Percentiles rank a stretch among this genome's conserved stretches.
Evolutionary conservation across 2,797 vertebrate genomes (phyloP).

Genomic region (Spinibarbus caldwelli): DNA sequence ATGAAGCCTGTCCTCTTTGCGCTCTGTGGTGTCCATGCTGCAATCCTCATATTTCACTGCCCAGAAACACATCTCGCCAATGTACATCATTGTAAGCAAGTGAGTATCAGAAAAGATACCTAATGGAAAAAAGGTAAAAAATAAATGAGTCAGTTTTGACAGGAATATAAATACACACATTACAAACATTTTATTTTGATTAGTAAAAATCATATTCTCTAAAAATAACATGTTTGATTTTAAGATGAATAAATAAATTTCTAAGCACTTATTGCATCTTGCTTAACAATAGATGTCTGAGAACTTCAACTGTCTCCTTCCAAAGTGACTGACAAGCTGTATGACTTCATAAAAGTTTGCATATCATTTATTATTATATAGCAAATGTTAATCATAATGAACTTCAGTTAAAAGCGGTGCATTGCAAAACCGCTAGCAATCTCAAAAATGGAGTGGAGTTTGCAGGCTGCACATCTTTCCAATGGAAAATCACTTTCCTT

Average conservation of each 20-base stretch:
- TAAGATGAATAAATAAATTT: neutral
- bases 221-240: neutral
- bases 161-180: neutral
- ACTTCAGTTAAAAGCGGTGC: neutral
- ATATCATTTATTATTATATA: neutral
- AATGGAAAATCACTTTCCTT: neutral
- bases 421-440: neutral
- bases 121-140: conserved; percentile 61
- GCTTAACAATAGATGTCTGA: too few species aligned
- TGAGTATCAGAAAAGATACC: conserved; percentile 95
- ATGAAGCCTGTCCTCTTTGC: conserved; percentile 78
- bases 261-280: too few species aligned
- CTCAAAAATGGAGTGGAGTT: neutral
- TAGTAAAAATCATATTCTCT: neutral
- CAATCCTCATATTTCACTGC: conserved; percentile 88
- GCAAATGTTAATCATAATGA: neutral
- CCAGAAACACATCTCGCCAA: conserved; percentile 99
- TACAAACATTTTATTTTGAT: neutral
- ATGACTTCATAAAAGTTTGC: neutral
- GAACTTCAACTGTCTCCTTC: neutral
- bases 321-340: neutral
- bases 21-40: conserved; percentile 76
- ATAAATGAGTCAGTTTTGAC: neutral
- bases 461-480: neutral
- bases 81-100: conserved; percentile 96